Evolutionary conservation across 2,888 invertebrate species (phyloP), one percentile per base, ranked within the genome.

Genomic region (Aethes cnicana): DNA sequence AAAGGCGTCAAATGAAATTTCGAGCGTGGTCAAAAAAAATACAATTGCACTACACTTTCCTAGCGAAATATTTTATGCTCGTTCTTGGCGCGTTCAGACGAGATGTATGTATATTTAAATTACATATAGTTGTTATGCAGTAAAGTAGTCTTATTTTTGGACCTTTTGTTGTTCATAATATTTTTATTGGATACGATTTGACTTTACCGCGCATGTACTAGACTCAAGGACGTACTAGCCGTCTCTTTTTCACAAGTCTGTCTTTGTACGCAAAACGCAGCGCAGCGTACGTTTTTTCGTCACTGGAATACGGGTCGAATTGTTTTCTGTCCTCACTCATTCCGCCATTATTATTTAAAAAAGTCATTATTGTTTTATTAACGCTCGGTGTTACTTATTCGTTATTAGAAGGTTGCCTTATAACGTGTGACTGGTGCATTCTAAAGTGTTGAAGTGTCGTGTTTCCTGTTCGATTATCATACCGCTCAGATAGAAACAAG

Each of bases 141-240:
- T 32, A 46, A 36, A 16, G 11, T 37, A 44, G 21, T 11, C 21
- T 41, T 28, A 23, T 14, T 5, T 18, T 53, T 20, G 17, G 9
- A 12, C n/a, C n/a, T 16, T 39, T 25, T 28, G 14, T 28, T 7
- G 25, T 12, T 35, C 47, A 47, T 14, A 28, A 37, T 54, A 33
- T 30, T 25, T 46, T 47, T 59, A 50, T 52, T 59, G 55, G 55
- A 67, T 61, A 66, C 64, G 58, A 68, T 84, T 87, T 84, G 84
- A 84, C 81, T 87, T 88, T 87, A 83, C 86, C 88, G 88, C 88
- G 84, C 83, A 81, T 81, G 80, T 82, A 77, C 70, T 68, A 62
- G 59, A 63, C 67, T 78, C 81, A 82, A 81, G 80, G 81, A 68
- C 81, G 62, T 67, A 54, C 59, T 65, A 60, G 65, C 73, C 67